Base-by-base conservation (phyloP, 2,113 vertebrate species). In the Toxotes chatareus region DNA sequence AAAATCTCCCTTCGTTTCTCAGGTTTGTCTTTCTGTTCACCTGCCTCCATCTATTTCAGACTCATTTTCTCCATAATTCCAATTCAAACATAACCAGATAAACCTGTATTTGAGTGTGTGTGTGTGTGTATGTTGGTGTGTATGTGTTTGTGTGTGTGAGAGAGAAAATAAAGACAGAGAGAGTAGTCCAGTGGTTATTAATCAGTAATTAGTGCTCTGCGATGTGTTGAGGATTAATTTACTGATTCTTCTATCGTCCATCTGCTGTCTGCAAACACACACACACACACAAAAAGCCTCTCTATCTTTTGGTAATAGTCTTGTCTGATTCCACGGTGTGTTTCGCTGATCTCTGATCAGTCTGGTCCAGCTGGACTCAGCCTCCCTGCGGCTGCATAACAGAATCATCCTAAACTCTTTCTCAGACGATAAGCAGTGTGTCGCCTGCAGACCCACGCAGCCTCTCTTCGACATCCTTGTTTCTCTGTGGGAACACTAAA, bases 221-320 rank as follows among this genome's bases (percentile, higher is more conserved):
- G 73, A 85, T 90, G 93, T 88, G 90, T 88, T 91, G 85, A 88
- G 80, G 88, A 91, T 91, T 91, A 80, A 92, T 93, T 92, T 87
- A 88, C 80, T 79, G 83, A 84, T 91, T 91, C 76, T 81, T 87
- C 72, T 78, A 82, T 84, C 63, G 76, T 83, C 90, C 91, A 93
- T 93, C 92, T 93, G 91, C 65, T 92, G 64, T 75, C 49, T 19
- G 14, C 44, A 65, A 62, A 49, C 56, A 36, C 72, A 73, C 70
- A 53, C 67, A 44, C 61, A 49, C 49, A 51, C 78, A 67, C 49
- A 77, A 59, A 80, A 42, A 77, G 57, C 34, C 14, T 42, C n/a
- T 81, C 84, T 68, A 62, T 86, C 71, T 85, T 55, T 76, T 38
- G 53, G 72, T 92, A 92, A 91, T 91, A 78, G 88, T 84, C 80